Conservation (phyloP, 2,113 vertebrate species). For the Budorcas taxicolor region DNA sequence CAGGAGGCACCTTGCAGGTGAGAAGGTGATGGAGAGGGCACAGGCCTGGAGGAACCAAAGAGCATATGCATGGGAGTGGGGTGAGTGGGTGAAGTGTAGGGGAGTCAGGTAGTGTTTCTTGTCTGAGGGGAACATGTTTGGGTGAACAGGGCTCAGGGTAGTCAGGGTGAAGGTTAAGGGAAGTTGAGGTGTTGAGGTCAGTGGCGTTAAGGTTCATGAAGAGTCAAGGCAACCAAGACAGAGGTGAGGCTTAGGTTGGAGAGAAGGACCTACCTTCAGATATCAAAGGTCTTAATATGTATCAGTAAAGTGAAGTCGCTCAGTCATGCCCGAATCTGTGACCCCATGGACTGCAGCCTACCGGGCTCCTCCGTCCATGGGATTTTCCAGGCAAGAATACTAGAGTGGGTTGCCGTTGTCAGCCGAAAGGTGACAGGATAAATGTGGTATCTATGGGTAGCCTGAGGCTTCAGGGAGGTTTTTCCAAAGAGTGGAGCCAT, state of each 20-base stretch:
- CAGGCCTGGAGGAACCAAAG: background rate
- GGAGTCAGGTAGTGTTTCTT: background rate
- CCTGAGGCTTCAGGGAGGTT: background rate
- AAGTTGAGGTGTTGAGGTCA: background rate
- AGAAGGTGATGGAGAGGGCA: background rate
- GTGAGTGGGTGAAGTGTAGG: background rate
- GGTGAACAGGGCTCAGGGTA: background rate
- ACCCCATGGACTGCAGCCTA: too few species aligned
- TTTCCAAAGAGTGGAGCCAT: background rate
- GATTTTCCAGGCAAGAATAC: too few species aligned
- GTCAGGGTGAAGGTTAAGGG: background rate
- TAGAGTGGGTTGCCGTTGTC: too few species aligned
- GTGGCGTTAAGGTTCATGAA: background rate
- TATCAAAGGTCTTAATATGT: background rate
- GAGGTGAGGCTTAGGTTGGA: too few species aligned
- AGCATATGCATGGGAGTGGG: accelerated
- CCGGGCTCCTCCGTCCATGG: too few species aligned
- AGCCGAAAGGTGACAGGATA: background rate
- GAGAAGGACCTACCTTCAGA: background rate
- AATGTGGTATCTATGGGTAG: background rate
- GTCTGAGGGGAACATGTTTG: background rate
- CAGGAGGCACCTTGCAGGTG: background rate
- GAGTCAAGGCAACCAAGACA: background rate
- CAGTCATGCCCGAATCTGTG: too few species aligned
- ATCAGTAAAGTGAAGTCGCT: too few species aligned